Evolutionary conservation across 2,113 vertebrate genomes (phyloP).

Genomic region (Lepus europaeus): DNA sequence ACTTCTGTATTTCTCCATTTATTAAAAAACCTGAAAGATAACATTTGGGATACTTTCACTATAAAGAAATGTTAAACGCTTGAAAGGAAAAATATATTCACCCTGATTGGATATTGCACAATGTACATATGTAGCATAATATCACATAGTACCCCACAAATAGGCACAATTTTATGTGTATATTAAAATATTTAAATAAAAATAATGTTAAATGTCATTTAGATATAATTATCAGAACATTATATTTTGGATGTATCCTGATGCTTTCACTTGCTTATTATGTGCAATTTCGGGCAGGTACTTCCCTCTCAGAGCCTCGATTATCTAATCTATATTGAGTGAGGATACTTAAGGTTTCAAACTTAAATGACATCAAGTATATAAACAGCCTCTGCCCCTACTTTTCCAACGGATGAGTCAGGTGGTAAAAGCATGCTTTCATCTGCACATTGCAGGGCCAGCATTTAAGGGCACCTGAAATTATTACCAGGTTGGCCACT

Average conservation of each 20-base stretch:
- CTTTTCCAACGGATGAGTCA: neutral
- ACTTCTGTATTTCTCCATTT: too few species aligned
- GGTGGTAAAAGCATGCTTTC: neutral
- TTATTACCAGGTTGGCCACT: conserved; percentile 13
- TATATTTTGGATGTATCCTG: neutral
- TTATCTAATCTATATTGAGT: neutral
- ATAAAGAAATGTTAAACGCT: too few species aligned
- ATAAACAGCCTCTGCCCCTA: neutral
- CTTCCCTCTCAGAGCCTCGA: neutral
- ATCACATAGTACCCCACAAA: too few species aligned
- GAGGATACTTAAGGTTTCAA: neutral
- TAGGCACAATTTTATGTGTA: too few species aligned
- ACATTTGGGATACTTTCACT: too few species aligned
- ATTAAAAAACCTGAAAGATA: too few species aligned
- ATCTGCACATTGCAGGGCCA: neutral
- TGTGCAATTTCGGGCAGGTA: neutral
- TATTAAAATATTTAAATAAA: too few species aligned
- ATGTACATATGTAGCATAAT: too few species aligned
- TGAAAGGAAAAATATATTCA: too few species aligned
- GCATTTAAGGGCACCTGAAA: conserved; percentile 10
- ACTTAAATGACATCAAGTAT: neutral
- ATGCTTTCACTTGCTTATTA: neutral
- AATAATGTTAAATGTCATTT: neutral
- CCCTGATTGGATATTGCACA: too few species aligned
- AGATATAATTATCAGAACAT: neutral